Conservation (phyloP, 2,888 invertebrate genomes). For the Ochropleura leucogaster region DNA sequence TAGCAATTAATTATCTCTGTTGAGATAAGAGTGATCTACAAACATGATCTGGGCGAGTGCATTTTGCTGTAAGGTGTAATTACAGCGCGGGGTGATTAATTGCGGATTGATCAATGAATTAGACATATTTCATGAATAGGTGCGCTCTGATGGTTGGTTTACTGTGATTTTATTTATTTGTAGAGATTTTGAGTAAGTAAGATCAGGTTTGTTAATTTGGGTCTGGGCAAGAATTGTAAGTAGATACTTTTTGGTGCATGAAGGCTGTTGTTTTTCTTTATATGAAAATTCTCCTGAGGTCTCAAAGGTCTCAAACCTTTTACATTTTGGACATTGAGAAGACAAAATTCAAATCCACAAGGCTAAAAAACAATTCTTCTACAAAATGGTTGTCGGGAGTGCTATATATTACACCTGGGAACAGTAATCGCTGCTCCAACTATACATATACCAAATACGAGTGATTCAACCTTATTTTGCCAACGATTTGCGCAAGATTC, state of each 20-base stretch:
- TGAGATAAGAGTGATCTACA: conserved; percentile 60
- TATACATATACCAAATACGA: background rate
- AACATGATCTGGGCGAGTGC: conserved; percentile 67
- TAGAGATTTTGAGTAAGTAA: background rate
- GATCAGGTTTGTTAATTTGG: background rate
- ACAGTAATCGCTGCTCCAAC: background rate
- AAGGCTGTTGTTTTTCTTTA: no score
- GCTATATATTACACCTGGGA: no score
- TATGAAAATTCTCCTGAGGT: no score
- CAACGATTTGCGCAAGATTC: background rate
- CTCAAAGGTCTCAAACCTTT: background rate
- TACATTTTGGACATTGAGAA: background rate
- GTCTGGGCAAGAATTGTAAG: background rate
- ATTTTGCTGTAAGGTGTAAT: conserved; percentile 66
- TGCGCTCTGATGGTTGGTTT: conserved; percentile 23
- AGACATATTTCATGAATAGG: conserved; percentile 41
- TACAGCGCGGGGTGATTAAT: conserved; percentile 61
- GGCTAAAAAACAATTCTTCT: background rate
- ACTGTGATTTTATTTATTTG: background rate
- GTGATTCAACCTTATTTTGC: background rate
- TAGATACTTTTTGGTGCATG: background rate
- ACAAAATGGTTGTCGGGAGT: background rate
- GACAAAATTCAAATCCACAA: background rate
- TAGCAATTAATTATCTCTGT: conserved; percentile 59
- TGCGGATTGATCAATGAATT: conserved; percentile 63